Base-by-base conservation (phyloP, 2,888 invertebrate species). In the Spodoptera picta region DNA sequence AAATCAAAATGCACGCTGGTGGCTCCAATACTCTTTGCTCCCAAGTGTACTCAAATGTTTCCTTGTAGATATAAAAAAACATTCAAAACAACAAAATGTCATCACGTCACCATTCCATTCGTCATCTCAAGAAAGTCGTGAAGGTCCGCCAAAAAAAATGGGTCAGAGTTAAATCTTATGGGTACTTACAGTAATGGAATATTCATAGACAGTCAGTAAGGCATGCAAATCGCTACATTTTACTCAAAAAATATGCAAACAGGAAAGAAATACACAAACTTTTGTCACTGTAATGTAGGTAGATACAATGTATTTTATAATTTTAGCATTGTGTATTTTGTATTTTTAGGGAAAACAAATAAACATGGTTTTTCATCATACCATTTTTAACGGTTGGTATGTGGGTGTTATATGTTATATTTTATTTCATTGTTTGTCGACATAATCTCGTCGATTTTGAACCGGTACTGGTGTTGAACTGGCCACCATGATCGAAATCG, bases 201-300 rank as follows among this genome's bases (percentile, higher is more conserved):
- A 76, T 76, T 76, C 73, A 67, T 72, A 44, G n/a, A n/a, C 54
- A 45, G 7, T 51, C 54, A 74, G 60, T 76, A 50, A 56, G 59
- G 57, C 66, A 73, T 76, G 64, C 61, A 73, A 74, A 74, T 76
- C 19, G 41, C 36, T 54, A 51, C 48, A 61, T 48, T 72, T 50
- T 51, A 65, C 24, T 19, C 54, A 19, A 51, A 48, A 51, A 72
- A 60, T 60, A 64, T 68, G 52, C 58, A 61, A 72, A 59, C 46
- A 56, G 36, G 46, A 64, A 53, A 19, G n/a, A 57, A 57, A 69
- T 57, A 47, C 11, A 50, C 36, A 55, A 61, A 52, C 14, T 65
- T 60, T 63, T 42, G 55, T 47, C 52, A 24, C 46, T 49, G 47
- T 60, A 53, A 4, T 61, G 50, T 41, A 19, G 19, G 19, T 19